Evolutionary conservation across 2,113 vertebrate species (phyloP).

Genomic region (Pollachius pollachius): DNA sequence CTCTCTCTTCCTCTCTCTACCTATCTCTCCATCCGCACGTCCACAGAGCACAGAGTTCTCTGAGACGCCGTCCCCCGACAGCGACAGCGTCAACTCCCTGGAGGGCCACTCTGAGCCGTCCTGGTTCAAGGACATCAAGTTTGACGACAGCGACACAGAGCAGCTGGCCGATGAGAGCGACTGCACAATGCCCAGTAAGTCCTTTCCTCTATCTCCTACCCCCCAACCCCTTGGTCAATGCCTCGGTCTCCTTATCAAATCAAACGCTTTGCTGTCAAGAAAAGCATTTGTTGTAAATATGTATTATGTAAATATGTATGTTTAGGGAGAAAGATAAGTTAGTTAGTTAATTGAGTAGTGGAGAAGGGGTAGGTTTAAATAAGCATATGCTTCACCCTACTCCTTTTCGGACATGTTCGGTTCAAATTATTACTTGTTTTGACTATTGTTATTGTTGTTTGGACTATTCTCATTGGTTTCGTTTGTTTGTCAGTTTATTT

Average conservation of each 20-base stretch:
- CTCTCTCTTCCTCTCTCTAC: conserved; percentile 1
- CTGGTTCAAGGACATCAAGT: conserved; percentile 99
- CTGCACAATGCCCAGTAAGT: conserved; percentile 84
- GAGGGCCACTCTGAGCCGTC: conserved; percentile 98
- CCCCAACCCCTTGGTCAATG: conserved; percentile 2
- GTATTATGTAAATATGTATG: neutral
- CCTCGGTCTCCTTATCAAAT: neutral
- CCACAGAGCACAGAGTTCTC: conserved; percentile 93
- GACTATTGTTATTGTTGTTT: too few species aligned
- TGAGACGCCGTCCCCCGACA: conserved; percentile 95
- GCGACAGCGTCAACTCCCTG: conserved; percentile 92
- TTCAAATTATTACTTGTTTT: too few species aligned
- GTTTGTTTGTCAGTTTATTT: too few species aligned
- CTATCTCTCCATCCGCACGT: too few species aligned
- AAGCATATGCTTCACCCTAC: too few species aligned
- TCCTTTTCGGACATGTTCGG: too few species aligned
- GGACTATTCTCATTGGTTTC: too few species aligned
- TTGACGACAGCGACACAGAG: conserved; percentile 97
- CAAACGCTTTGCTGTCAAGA: neutral
- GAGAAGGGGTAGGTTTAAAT: too few species aligned
- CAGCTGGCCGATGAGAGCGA: conserved; percentile 91
- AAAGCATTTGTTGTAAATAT: neutral
- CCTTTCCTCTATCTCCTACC: too few species aligned
- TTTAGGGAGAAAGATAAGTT: too few species aligned
- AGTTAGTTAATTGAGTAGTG: too few species aligned